Percentiles rank a stretch among this genome's conserved stretches.
These are phyloP conservation scores for Helicolenus hilgendorfi DNA, from an alignment of 2,797 vertebrate genomes.

Conservation along the genomic window DNA sequence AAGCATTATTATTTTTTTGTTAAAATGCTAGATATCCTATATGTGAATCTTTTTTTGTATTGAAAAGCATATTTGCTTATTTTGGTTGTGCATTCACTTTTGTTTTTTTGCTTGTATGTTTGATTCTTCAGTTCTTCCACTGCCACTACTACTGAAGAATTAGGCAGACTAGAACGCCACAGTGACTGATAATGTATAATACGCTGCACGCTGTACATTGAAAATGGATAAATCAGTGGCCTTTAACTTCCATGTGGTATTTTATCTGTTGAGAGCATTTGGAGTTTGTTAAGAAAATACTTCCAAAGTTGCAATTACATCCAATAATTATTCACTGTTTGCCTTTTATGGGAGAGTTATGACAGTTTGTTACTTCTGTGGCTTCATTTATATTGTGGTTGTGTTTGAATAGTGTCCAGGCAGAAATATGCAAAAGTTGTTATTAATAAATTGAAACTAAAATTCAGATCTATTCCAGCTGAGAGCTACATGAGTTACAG, in stretches of 20 bases:
- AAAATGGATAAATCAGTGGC: neutral
- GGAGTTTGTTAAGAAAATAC: neutral
- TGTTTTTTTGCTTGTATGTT: neutral
- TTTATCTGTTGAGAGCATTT: neutral
- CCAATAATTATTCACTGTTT: neutral
- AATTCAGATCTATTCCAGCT: neutral
- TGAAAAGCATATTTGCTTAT: neutral
- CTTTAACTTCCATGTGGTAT: neutral
- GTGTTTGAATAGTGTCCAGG: neutral
- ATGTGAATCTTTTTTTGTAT: slow-evolving; percentile 35
- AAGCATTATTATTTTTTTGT: slow-evolving; percentile 1
- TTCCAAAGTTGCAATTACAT: neutral
- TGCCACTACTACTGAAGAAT: slow-evolving; percentile 57
- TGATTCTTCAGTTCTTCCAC: slow-evolving; percentile 15
- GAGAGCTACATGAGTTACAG: neutral
- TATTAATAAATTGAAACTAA: neutral
- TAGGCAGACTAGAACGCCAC: slow-evolving; percentile 29
- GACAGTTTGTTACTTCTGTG: neutral
- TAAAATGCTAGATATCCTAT: neutral
- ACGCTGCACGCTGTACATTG: neutral
- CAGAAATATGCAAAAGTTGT: neutral
- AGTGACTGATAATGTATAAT: slow-evolving; percentile 45
- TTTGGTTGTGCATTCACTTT: neutral
- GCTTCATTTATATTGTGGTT: neutral
- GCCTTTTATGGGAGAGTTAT: neutral